Conservation (phyloP, 2,888 invertebrate species). For the Cistogaster globosa region DNA sequence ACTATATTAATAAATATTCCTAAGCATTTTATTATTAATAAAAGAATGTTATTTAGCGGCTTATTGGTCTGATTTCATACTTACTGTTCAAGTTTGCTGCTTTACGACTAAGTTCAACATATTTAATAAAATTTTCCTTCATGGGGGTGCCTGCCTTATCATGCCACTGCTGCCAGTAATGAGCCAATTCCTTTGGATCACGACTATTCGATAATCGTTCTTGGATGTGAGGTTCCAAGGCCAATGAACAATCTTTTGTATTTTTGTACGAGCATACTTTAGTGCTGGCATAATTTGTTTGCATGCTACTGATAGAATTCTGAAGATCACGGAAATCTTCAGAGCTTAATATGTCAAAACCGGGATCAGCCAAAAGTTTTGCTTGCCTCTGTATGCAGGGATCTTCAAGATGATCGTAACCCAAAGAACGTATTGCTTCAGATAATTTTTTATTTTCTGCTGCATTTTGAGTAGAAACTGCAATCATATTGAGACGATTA, state of each 20-base stretch:
- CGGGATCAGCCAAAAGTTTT: constrained; percentile 87
- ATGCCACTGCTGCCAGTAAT: constrained; percentile 92
- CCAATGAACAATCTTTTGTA: constrained; percentile 86
- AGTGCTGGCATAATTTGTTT: constrained; percentile 89
- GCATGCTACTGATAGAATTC: constrained; percentile 88
- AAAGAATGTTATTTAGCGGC: no score
- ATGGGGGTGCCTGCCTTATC: constrained; percentile 88
- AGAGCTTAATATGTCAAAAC: constrained; percentile 87
- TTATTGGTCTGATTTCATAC: constrained; percentile 58
- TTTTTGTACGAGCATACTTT: constrained; percentile 89
- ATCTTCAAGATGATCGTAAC: constrained; percentile 87
- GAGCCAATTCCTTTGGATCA: constrained; percentile 89
- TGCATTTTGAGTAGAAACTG: constrained; percentile 76
- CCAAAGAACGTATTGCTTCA: constrained; percentile 83
- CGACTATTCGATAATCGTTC: constrained; percentile 88
- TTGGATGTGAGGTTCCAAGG: constrained; percentile 87
- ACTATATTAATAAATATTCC: no score
- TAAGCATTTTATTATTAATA: no score
- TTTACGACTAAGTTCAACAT: constrained; percentile 87
- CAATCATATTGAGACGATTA: constrained; percentile 85
- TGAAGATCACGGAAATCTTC: constrained; percentile 86
- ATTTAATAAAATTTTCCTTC: constrained; percentile 86
- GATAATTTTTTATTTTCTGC: constrained; percentile 79
- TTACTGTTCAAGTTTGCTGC: constrained; percentile 88
- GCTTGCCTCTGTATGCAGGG: constrained; percentile 90